A percentile compares a stretch with the other conserved stretches of the same genome.
These are phyloP conservation scores for Anagyrus pseudococci DNA, from an alignment of 2,888 invertebrate genomes.

Conservation along the genomic window DNA sequence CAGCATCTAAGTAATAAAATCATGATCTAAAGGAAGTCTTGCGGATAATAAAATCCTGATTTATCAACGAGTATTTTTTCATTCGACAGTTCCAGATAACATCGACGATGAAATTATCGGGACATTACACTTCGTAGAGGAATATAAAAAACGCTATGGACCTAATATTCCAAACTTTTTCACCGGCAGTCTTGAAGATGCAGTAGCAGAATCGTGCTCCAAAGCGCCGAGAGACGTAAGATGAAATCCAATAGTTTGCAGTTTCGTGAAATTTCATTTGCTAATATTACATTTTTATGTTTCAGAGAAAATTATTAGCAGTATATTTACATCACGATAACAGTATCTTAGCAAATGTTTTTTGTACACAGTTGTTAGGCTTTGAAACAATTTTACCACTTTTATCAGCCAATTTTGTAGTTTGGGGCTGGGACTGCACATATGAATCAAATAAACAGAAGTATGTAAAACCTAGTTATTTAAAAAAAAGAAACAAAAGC, in stretches of 20 bases:
- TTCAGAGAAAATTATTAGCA: conserved; percentile 88
- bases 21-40: background rate
- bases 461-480: conserved; percentile 62
- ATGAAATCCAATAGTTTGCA: background rate
- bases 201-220: conserved; percentile 87
- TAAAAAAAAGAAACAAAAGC: too few species aligned
- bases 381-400: conserved; percentile 90
- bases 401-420: conserved; percentile 86
- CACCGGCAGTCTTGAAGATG: conserved; percentile 89
- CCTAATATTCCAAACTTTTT: conserved; percentile 88
- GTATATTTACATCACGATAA: conserved; percentile 96
- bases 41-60: conserved; percentile 1
- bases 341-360: conserved; percentile 94
- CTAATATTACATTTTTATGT: too few species aligned
- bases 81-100: conserved; percentile 87
- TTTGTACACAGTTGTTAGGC: conserved; percentile 93
- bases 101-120: conserved; percentile 86
- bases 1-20: conserved; percentile 78
- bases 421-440: conserved; percentile 98
- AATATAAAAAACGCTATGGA: conserved; percentile 87
- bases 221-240: conserved; percentile 85
- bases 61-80: conserved; percentile 42
- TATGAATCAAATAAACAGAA: conserved; percentile 83
- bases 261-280: background rate
- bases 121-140: conserved; percentile 84